Evolutionary conservation across 92 coral and sea anemone genomes (phyloP).

Genomic region (Palythoa caribaeorum): DNA sequence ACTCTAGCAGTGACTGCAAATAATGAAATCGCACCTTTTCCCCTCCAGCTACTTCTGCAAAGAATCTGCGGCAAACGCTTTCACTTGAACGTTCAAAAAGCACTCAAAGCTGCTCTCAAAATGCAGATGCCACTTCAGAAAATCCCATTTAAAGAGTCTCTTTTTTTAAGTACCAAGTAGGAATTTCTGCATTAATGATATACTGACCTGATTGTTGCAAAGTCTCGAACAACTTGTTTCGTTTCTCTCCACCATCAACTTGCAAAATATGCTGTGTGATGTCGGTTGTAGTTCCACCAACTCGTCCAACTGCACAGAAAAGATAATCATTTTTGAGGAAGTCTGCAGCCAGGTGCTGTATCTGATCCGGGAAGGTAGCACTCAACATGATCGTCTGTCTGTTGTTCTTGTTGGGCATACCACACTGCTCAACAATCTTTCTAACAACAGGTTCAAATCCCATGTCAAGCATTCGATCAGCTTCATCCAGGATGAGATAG

Average conservation of each 20-base stretch:
- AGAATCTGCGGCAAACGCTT: no score
- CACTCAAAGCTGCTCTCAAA: no score
- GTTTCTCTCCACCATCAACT: slow-evolving; percentile 82
- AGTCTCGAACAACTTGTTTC: slow-evolving; percentile 83
- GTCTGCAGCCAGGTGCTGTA: slow-evolving; percentile 92
- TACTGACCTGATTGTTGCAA: slow-evolving; percentile 80
- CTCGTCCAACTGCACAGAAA: slow-evolving; percentile 92
- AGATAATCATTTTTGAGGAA: slow-evolving; percentile 86
- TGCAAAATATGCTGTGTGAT: slow-evolving; percentile 73
- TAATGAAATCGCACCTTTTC: no score
- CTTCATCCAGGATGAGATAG: slow-evolving; percentile 92
- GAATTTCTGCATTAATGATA: background rate
- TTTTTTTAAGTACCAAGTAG: no score
- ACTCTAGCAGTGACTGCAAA: no score
- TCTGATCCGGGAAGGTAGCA: slow-evolving; percentile 98
- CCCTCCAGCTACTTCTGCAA: no score
- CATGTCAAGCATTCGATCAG: slow-evolving; percentile 98
- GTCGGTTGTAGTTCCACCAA: slow-evolving; percentile 94
- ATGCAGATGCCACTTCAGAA: no score
- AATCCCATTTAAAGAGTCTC: background rate
- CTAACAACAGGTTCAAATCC: slow-evolving; percentile 92
- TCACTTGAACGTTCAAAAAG: no score
- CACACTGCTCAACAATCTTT: slow-evolving; percentile 68
- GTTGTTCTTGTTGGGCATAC: slow-evolving; percentile 79
- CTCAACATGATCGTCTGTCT: slow-evolving; percentile 97